Base-by-base conservation (phyloP, 2,888 invertebrate genomes). In the Dryocosmus kuriphilus region DNA sequence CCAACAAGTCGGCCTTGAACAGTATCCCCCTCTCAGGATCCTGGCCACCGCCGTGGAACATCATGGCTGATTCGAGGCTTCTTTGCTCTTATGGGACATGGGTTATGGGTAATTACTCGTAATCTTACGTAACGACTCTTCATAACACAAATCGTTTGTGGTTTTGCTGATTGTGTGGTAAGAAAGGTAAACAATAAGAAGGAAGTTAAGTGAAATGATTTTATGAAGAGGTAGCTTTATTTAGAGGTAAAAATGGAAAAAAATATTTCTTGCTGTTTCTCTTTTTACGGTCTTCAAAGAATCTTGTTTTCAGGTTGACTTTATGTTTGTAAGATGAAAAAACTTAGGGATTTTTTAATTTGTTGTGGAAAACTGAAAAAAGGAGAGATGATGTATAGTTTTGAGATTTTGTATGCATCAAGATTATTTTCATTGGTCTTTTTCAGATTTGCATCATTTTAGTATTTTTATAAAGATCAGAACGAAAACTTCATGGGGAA, bases 1-100 rank as follows among this genome's bases (percentile, higher is more conserved):
- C 87, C 87, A 87, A 86, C 89, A 87, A 84, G 88, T 86, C 87
- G 90, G 84, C 90, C 90, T 90, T 90, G 90, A 86, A 84, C 84
- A 79, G 71, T 77, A 79, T 65, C 80, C 83, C 84, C 81, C 80
- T 78, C 74, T 80, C 78, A 46, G 77, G 79, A 76, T 82, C 62
- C 35, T 65, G 57, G n/a, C n/a, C 60, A 7, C 74, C n/a, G 61
- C 63, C 32, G 27, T 46, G 27, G 4, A 83, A 79, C 81, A 84
- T 88, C 88, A 89, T 89, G 89, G 88, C 87, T 86, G 87, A 86
- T 86, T 83, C 80, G 82, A 84, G 85, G 85, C 85, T 87, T 85
- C 86, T 85, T 80, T 78, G 76, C 79, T 82, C 76, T 76, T 77
- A 74, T 79, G 63, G 76, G 65, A 77, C 75, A 73, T 80, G 71